Evolutionary conservation across 30 jellyfish, hydroid and myxozoan genomes (phyloP), one percentile per base, ranked within the genome.

Genomic region (Aurelia aurita complex sp. Pacific): DNA sequence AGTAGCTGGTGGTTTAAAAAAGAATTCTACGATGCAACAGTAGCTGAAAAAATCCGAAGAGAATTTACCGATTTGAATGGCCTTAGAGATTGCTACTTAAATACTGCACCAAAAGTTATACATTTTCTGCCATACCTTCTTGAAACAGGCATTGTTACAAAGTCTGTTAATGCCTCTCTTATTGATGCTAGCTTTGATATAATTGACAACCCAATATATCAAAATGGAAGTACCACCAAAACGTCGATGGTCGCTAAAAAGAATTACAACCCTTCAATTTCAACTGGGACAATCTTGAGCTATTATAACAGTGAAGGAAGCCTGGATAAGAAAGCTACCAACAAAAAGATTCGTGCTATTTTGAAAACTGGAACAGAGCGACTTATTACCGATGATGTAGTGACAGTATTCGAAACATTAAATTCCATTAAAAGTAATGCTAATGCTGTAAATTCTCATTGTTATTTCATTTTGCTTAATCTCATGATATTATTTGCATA

Each of bases 1-100:
- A 46, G 85, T 43, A 96, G 92, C 10, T 92, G 98, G 98, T 82
- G 90, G 96, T 53, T 88, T 38, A 89, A 84, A n/a, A 75, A 74
- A 54, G 83, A 79, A 5, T 60, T 92, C 32, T 92, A 69, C 85
- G 84, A 38, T n/a, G 38, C 69, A 29, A 51, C 35, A 29, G 66
- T 67, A n/a, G 97, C 95, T 46, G 83, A 69, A 32, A 64, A 55
- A 10, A 88, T 87, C 79, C 76, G 92, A 52, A 64, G 59, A n/a
- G 96, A 92, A 62, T 92, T 82, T 50, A 64, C 76, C 74, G 98
- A 92, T 73, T 54, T 92, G 33, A 69, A 70, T 5, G 92, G 90
- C 46, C 59, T 87, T 15, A 65, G 90, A 68, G 80, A 84, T 10
- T 92, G 98, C 76, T 92, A 87, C 67, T 29, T 63, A 52, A 76